Percentiles rank a stretch among this genome's conserved stretches.
These are phyloP conservation scores for Enteromius trimaculatus DNA, from an alignment of 2,797 vertebrate genomes.

Conservation along the genomic window DNA sequence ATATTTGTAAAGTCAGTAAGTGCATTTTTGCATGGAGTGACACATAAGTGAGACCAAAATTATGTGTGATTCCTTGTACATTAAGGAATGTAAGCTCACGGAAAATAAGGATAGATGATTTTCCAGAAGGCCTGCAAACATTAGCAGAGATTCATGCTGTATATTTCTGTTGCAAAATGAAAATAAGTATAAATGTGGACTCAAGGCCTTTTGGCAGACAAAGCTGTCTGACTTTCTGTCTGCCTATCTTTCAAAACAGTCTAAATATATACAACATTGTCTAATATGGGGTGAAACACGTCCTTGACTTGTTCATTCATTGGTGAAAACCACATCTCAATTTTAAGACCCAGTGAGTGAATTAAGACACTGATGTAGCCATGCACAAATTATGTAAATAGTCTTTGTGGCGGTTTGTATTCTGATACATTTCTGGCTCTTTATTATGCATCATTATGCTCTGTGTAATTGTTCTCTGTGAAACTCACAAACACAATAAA, in stretches of 20 bases:
- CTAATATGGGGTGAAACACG: constrained; percentile 5
- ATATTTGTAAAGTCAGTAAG: background rate
- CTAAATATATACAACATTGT: constrained; percentile 17
- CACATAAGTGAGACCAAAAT: constrained; percentile 13
- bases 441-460: background rate
- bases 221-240: constrained; percentile 5
- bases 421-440: background rate
- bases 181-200: constrained; percentile 25
- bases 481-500: constrained; percentile 9
- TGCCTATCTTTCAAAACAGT: constrained; percentile 24
- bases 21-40: background rate
- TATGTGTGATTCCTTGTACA: constrained; percentile 43
- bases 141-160: constrained; percentile 31
- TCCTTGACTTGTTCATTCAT: constrained; percentile 20
- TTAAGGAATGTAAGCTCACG: constrained; percentile 47
- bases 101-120: constrained; percentile 36
- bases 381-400: background rate
- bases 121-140: constrained; percentile 36
- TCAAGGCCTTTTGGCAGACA: constrained; percentile 32
- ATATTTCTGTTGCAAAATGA: constrained; percentile 47
- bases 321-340: background rate
- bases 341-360: background rate
- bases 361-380: background rate
- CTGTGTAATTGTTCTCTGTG: background rate
- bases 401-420: background rate